Percentiles rank a stretch among this genome's conserved stretches.
Evolutionary conservation across 2,888 invertebrate genomes (phyloP).

Genomic region (Coleophora flavipennella): DNA sequence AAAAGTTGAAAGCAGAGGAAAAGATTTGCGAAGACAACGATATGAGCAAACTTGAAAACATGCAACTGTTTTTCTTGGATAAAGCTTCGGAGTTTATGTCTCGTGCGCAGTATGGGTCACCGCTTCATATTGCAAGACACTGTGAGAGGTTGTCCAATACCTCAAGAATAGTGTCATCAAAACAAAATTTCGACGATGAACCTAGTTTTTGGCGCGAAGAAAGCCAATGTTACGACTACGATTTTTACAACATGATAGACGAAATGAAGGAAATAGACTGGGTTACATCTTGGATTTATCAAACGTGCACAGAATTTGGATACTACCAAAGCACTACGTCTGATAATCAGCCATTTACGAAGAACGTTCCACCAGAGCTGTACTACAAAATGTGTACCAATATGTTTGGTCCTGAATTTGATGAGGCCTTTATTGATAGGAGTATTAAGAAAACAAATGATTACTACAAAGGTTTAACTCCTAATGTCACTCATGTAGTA

Average conservation of each 20-base stretch:
- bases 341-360: constrained; percentile 71
- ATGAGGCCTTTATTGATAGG: constrained; percentile 38
- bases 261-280: constrained; percentile 26
- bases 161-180: constrained; percentile 16
- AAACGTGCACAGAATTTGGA: constrained; percentile 85
- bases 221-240: constrained; percentile 34
- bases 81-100: constrained; percentile 36
- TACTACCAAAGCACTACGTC: constrained; percentile 78
- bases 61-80: constrained; percentile 44
- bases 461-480: constrained; percentile 57
- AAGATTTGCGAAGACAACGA: constrained; percentile 43
- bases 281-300: constrained; percentile 75
- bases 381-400: constrained; percentile 49
- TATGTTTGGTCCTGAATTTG: constrained; percentile 49
- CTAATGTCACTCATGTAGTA: constrained; percentile 67
- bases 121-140: constrained; percentile 29
- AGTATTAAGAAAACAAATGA: constrained; percentile 54
- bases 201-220: constrained; percentile 25
- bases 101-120: constrained; percentile 42
- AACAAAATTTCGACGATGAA: constrained; percentile 17
- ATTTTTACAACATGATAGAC: constrained; percentile 40
- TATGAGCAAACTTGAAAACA: constrained; percentile 38
- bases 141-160: constrained; percentile 26
- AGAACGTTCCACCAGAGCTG: constrained; percentile 49
- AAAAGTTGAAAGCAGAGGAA: constrained; percentile 40